Conservation (phyloP, 2,797 vertebrate species). For the Semotilus atromaculatus region DNA sequence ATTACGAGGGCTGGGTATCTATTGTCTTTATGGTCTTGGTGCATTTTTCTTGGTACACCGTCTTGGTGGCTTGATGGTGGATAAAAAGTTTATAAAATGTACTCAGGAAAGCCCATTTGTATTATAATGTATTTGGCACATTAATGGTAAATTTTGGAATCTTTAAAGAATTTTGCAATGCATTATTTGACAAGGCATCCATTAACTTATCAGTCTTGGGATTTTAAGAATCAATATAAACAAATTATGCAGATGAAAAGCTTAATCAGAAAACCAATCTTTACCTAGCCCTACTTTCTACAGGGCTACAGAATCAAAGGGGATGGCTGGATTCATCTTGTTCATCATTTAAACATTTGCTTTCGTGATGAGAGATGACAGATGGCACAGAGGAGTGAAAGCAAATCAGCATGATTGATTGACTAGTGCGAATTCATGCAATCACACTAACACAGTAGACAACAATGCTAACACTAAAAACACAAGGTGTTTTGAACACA, state of each 20-base stretch:
- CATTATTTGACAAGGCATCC: no score
- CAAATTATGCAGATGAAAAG: not conserved
- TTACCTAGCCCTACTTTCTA: slow-evolving; percentile 5
- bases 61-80: not conserved
- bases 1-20: not conserved
- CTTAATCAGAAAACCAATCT: slow-evolving; percentile 5
- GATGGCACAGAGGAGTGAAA: not conserved
- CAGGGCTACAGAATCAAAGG: not conserved
- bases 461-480: slow-evolving; percentile 8
- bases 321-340: not conserved
- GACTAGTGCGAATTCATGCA: slow-evolving; percentile 10
- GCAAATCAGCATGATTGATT: not conserved
- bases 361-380: not conserved
- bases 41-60: not conserved
- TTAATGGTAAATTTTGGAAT: not conserved
- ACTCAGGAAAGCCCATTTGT: not conserved
- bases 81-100: not conserved
- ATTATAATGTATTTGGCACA: not conserved
- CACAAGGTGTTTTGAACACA: not conserved
- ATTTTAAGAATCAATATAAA: not conserved
- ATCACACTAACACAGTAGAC: not conserved
- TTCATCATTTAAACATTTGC: not conserved
- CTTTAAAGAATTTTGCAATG: not conserved
- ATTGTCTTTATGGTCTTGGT: not conserved
- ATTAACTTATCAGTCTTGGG: not conserved